Evolutionary conservation across 2,888 invertebrate genomes (phyloP), one percentile per base, ranked within the genome.

Genomic region (Pharmacophagus antenor): DNA sequence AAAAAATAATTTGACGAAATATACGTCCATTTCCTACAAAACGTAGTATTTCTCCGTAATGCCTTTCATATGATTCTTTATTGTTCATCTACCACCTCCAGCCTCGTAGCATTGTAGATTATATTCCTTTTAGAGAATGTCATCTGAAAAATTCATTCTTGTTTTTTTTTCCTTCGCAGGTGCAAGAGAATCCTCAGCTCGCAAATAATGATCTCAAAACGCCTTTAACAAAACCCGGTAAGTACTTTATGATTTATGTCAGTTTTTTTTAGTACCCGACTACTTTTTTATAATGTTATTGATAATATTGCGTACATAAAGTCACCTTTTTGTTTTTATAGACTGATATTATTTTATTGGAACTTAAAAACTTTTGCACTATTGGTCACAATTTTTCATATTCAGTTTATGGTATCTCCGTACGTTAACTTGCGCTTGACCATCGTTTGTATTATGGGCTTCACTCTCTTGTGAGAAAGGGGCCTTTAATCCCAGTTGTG

Each of bases 171-270:
- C 67, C 69, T 66, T n/a, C n/a, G 7, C 76, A 90, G 89, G 88
- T 89, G 70, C 89, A 89, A 79, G 89, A 88, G 74, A 87, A 84
- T 59, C 85, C 88, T 62, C 88, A 85, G 72, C 72, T 82, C 67
- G 74, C 76, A 63, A 83, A 70, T 80, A 85, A 80, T 80, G 88
- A 88, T 82, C 87, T 88, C 85, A 90, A 88, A 86, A 71, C 85
- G 64, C 82, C 86, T 67, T 77, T 84, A 64, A 77, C 86, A 60
- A 90, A 88, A 70, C 84, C 88, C 71, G 88, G 89, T 90, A 82
- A 89, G 89, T 87, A 63, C 52, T 23, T 37, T 3, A 20, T 23
- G 5, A 15, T 59, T 44, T 12, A 41, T 44, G 18, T 44, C 18
- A 7, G 2, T 44, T 44, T 41, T 41, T 5, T 41, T 41, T 41